Evolutionary conservation across 2,888 invertebrate genomes (phyloP), one percentile per base, ranked within the genome.

Genomic region (Monochamus alternatus): DNA sequence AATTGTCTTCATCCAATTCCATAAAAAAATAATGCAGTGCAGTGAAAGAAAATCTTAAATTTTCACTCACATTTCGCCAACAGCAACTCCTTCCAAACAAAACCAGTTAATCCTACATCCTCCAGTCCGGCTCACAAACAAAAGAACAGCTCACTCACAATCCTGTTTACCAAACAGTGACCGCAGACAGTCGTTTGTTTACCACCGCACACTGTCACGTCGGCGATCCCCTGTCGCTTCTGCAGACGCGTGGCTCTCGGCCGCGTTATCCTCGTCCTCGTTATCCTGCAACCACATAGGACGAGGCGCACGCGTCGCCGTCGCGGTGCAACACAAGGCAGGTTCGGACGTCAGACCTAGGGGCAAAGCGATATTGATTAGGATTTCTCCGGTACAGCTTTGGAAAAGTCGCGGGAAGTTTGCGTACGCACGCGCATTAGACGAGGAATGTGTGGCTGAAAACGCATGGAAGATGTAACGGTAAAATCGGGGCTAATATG

Each of bases 351-450:
- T 64, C 74, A 75, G 64, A 69, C 9, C 71, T 70, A 65, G 43
- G 70, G 67, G 69, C 68, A 64, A 65, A 72, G 69, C 68, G 75
- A 73, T 79, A 79, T 79, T 77, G 79, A 79, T 79, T 77, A 55
- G 66, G 72, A 63, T 70, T 76, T 74, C 72, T 69, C 77, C 58
- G 75, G 63, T 12, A 58, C 14, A 30, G 68, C 51, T 32, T 43
- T 69, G 22, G 67, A 65, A 74, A 70, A 72, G 73, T 43, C 68
- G 76, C 75, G 76, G 72, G 69, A 75, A 67, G 47, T 51, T 58
- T 65, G 47, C 10, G 66, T 67, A 65, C 75, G 72, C 47, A 44
- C 63, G 65, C 74, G 70, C 64, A 62, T 5, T 52, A 64, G 47
- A 47, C 12, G 47, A 9, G 30, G 10, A 30, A 10, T 30, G 47